These are phyloP conservation scores for Lathronympha strigana DNA, from an alignment of 2,888 invertebrate species.

Conservation along the genomic window DNA sequence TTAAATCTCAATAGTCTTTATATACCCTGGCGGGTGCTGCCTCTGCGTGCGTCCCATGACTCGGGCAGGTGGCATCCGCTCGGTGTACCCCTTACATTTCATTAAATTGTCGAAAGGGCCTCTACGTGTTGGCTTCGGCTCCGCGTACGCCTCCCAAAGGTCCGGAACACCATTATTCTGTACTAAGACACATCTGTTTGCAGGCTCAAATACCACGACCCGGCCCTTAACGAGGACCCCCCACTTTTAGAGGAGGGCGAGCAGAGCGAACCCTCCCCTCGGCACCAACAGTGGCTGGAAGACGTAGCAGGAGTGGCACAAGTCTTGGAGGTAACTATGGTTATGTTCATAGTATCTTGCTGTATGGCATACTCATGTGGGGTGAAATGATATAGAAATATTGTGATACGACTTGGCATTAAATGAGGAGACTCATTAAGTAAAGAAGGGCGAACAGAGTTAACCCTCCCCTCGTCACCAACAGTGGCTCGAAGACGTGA, in stretches of 20 bases:
- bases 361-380: not conserved
- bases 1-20: no score
- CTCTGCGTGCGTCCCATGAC: no score
- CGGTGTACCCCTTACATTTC: no score
- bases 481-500: constrained; percentile 67
- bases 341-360: not conserved
- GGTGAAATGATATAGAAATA: not conserved
- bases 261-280: constrained; percentile 63
- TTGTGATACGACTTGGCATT: no score
- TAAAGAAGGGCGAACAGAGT: not conserved
- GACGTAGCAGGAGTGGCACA: constrained; percentile 59
- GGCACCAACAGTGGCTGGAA: constrained; percentile 63
- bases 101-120: no score
- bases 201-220: constrained; percentile 89
- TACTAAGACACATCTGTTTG: constrained; percentile 53
- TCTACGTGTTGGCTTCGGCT: no score
- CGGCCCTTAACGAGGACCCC: constrained; percentile 69
- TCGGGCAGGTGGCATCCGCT: no score
- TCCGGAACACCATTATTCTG: not conserved
- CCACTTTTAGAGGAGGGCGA: constrained; percentile 62
- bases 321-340: constrained; percentile 50
- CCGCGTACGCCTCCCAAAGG: no score
- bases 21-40: no score
- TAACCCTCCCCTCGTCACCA: constrained; percentile 42
- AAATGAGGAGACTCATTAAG: no score